Base-by-base conservation (phyloP, 2,888 invertebrate species). In the Amorpha juglandis region DNA sequence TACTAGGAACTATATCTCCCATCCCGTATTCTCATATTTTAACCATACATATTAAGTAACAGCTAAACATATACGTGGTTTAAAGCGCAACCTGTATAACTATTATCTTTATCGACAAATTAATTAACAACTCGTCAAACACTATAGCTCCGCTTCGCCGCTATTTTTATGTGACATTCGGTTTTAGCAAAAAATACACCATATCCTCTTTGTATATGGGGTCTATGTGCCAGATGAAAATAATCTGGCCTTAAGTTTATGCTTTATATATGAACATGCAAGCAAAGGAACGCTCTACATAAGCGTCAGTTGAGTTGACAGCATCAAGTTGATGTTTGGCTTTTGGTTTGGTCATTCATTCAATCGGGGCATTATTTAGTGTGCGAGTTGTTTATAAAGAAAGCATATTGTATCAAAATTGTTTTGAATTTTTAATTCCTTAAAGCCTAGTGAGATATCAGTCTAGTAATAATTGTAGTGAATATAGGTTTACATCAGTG, bases 351-450 rank as follows among this genome's bases (percentile, higher is more conserved):
- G 51, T 66, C 63, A 62, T 66, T 52, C 53, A 53, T 48, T 65
- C 63, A 53, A 62, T 19, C n/a, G 68, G 42, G 47, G 64, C 51
- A 75, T 35, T 47, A 73, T 70, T 27, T 27, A 27, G 65, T 70
- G 71, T 58, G 53, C 45, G 64, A 64, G 12, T 38, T 48, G 47
- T 27, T 21, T 38, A 58, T 58, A 19, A 48, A 55, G 27, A 47
- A 58, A 42, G 35, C 58, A 14, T 65, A 33, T 8, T 47, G 12
- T 33, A 35, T n/a, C 45, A 58, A 35, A 58, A 58, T 65, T 16
- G 48, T 50, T 55, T 38, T 38, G 8, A 48, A 48, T 35, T 64
- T 64, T 45, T 33, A 6, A 47, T 8, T 21, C 58, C 21, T n/a
- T 48, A 8, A 11, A 19, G 35, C 19, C 12, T 50, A 9, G 6